Base-by-base conservation (phyloP, 2,797 vertebrate species). In the Jordanella pulchra region DNA sequence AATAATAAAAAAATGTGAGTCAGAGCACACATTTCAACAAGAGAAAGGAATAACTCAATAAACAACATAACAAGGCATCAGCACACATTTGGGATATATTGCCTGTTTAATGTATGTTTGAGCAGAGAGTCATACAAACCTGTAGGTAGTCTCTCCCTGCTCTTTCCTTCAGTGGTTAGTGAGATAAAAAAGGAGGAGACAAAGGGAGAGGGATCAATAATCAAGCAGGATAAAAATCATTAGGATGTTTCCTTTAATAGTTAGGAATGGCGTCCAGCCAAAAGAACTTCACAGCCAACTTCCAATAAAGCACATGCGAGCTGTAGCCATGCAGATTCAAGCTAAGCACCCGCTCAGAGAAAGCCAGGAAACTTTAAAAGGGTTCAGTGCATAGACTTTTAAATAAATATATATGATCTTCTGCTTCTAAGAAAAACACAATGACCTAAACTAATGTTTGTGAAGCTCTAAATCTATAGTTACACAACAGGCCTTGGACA, bases 151-250 rank as follows among this genome's bases (percentile, higher is more conserved):
- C 89, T 95, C 94, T 65, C 94, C 93, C 95, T 97, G 97, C 91
- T 99, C 97, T 96, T 98, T 98, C 95, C 97, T 99, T 97, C 94
- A 96, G 73, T 87, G 92, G 93, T 96, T 94, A 96, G 91, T 94
- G 93, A 93, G 89, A 96, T 88, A 78, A 76, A 89, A 72, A 87
- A 85, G 75, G 77, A 96, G 90, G 93, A 91, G 93, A 94, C 93
- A 91, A 94, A 92, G 91, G 93, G 93, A 94, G 88, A 94, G 85
- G 93, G 84, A 91, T 94, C 92, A 95, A 94, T 89, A 44, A 85
- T 85, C 84, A 84, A 87, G 90, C 89, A 83, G 86, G 91, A 90
- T 89, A 86, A 78, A 82, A 86, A 93, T 89, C 83, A 82, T 27
- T 83, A 55, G 87, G 76, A 89, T 13, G 53, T 76, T 85, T 81